Base-by-base conservation (phyloP, 2,888 invertebrate species). In the Dryadula phaetusa region DNA sequence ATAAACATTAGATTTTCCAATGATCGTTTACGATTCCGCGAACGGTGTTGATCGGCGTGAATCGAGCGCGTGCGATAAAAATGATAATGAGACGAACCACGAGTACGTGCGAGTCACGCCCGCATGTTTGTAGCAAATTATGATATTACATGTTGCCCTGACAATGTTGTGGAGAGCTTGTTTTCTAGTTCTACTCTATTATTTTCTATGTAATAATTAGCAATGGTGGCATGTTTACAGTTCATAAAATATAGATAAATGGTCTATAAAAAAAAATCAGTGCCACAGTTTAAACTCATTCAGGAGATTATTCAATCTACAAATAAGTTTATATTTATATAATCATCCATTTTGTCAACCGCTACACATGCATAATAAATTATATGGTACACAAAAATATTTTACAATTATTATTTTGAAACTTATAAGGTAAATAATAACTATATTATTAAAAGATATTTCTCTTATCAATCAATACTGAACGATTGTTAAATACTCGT, bases 61-160 rank as follows among this genome's bases (percentile, higher is more conserved):
- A 64, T 63, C 63, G 65, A 62, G 62, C 64, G 70, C 70, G 70
- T 70, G 70, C 69, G 70, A 71, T 72, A 74, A 73, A 73, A 72
- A 73, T 72, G 75, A 72, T 75, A 76, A 74, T 75, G 72, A 72
- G 70, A 71, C 68, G 72, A 65, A 67, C 73, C 62, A 70, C 73
- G 28, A 28, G 60, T 8, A 42, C 32, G 14, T 28, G 73, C 72
- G 66, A 73, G 67, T 69, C 70, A 73, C 71, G 72, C 71, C 69
- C 72, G 74, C 69, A 69, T 73, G 62, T 62, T 64, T 49, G 49
- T 53, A 63, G 54, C 58, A 28, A 28, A 47, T 49, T 64, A 20
- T 58, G 25, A 56, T 47, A 64, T 56, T 58, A 44, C 58, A 40
- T 62, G 60, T 66, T 64, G 60, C 69, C 46, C 37, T 40, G 16